These are phyloP conservation scores for Pollenia griseotomentosa DNA, from an alignment of 2,888 invertebrate genomes.

Conservation along the genomic window DNA sequence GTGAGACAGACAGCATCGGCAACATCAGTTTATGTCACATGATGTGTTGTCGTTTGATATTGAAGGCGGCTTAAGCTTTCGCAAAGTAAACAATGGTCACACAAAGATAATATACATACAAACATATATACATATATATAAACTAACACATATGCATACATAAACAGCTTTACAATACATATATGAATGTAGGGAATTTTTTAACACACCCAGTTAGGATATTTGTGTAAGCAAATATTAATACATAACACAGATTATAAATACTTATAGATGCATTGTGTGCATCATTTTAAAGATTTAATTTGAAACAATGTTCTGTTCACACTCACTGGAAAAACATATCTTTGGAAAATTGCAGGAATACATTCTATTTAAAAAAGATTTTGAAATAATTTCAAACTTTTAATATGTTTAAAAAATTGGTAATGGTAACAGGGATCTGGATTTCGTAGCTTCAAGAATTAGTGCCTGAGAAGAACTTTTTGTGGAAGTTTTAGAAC, in stretches of 20 bases:
- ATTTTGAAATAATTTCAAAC: too few species aligned
- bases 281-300: conserved; percentile 39
- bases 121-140: conserved; percentile 1
- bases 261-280: neutral
- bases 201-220: conserved; percentile 16
- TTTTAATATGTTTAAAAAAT: too few species aligned
- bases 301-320: conserved; percentile 50
- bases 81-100: conserved; percentile 71
- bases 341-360: neutral
- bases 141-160: neutral
- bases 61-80: conserved; percentile 74
- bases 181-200: conserved; percentile 25
- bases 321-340: conserved; percentile 11
- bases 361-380: too few species aligned
- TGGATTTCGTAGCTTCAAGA: too few species aligned
- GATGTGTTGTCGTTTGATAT: conserved; percentile 73
- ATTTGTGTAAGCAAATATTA: conserved; percentile 37
- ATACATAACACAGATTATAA: neutral
- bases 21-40: conserved; percentile 70
- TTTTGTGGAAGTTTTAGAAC: too few species aligned
- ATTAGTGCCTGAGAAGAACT: too few species aligned
- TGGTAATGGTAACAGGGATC: too few species aligned
- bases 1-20: conserved; percentile 19
- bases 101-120: conserved; percentile 58
- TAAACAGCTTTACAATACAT: too few species aligned